A percentile compares a stretch with the other conserved stretches of the same genome.
phyloP scores from a whole-genome alignment of 2,113 vertebrate genomes.

The Poicephalus meyeri region DNA sequence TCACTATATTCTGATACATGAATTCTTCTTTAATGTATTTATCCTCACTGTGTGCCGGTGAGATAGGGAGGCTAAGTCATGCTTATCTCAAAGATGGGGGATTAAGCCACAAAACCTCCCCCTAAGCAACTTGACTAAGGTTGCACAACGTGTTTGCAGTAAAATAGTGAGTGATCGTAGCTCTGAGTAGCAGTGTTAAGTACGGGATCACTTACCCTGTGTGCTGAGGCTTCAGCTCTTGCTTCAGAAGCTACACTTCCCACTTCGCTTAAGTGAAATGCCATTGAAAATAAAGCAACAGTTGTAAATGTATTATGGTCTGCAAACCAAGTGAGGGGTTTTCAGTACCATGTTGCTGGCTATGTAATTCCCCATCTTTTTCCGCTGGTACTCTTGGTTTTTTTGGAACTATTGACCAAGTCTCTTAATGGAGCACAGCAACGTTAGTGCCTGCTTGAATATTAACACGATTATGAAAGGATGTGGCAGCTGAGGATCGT shows the following conservation, averaged over 20 bases:
- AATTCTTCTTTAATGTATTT: slow-evolving; percentile 55
- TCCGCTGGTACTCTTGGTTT: background rate
- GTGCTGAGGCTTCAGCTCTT: background rate
- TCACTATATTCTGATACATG: slow-evolving; percentile 46
- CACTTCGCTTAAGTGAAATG: background rate
- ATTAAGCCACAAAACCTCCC: background rate
- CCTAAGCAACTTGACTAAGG: background rate
- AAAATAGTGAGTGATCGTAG: background rate
- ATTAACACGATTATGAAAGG: background rate
- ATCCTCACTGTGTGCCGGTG: slow-evolving; percentile 4
- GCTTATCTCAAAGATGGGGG: slow-evolving; percentile 48
- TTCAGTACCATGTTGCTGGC: background rate
- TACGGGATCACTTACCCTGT: background rate
- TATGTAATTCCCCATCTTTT: background rate
- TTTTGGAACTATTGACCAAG: background rate
- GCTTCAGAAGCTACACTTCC: background rate
- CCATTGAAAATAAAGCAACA: background rate
- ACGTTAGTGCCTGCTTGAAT: background rate
- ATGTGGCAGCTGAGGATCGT: background rate
- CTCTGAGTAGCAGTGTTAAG: background rate
- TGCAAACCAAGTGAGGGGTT: background rate
- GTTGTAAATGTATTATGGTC: background rate
- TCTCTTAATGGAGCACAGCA: background rate
- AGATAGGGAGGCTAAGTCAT: slow-evolving; percentile 38
- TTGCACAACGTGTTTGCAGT: background rate